Base-by-base conservation (phyloP, 2,113 vertebrate genomes). In the Phycodurus eques region DNA sequence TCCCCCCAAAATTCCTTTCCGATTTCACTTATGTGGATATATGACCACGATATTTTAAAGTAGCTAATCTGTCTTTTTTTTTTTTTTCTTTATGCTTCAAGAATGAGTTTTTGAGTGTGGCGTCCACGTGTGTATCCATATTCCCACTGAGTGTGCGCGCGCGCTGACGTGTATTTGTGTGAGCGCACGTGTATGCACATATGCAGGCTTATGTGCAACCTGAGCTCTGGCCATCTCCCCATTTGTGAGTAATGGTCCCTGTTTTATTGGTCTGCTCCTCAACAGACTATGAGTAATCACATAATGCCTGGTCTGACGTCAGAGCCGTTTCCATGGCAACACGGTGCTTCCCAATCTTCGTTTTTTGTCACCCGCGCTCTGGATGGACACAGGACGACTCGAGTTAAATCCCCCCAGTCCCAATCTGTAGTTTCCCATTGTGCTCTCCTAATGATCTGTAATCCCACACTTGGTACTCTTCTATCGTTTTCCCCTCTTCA, bases 211-310 rank as follows among this genome's bases (percentile, higher is more conserved):
- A 81, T 77, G 85, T 88, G 90, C 79, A 90, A 89, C 83, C 79
- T 79, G 85, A 90, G 85, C 85, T 81, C 76, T 22, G 84, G 83
- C 83, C 84, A 80, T 87, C 79, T 84, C 78, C 56, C 78, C 72
- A 74, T 82, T 78, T 88, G 85, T 89, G 90, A 90, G 90, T 90
- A 91, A 91, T 91, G 88, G 89, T 83, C 87, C 82, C 82, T 85
- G 83, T 90, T 91, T 91, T 90, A 91, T 91, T 89, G 89, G 89
- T 83, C 83, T 62, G 83, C 89, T 90, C 85, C 89, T 90, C 87
- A 88, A 88, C 90, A 88, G 90, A 90, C 85, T 81, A 87, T 90
- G 90, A 90, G 89, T 90, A 91, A 91, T 91, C 90, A 90, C 90
- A 90, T 90, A 90, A 91, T 89, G 90, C 86, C 80, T 84, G 80